These are phyloP conservation scores for Danaus plexippus DNA, from an alignment of 1,140 invertebrate genomes.

Conservation along the genomic window DNA sequence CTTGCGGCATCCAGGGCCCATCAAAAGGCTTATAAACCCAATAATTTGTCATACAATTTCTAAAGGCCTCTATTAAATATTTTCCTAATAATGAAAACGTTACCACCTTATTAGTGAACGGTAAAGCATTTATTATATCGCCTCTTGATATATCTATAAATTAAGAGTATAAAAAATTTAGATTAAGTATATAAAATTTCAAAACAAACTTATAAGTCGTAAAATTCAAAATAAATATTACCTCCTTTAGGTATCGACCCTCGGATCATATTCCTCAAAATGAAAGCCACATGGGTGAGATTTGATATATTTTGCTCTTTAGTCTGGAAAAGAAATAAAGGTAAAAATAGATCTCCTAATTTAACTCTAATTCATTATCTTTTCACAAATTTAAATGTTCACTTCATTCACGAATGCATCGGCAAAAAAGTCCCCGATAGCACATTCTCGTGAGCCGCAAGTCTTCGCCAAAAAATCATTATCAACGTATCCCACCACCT, in stretches of 20 bases:
- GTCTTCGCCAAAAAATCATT: constrained; percentile 26
- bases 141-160: constrained; percentile 49
- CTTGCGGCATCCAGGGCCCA: constrained; percentile 46
- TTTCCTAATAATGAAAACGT: constrained; percentile 38
- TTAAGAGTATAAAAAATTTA: background rate
- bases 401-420: constrained; percentile 44
- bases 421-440: constrained; percentile 43
- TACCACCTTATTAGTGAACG: constrained; percentile 41
- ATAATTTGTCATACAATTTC: constrained; percentile 28
- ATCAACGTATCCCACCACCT: constrained; percentile 33
- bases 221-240: constrained; percentile 17
- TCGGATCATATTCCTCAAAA: constrained; percentile 41
- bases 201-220: background rate
- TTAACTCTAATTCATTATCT: background rate
- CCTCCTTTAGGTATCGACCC: constrained; percentile 43
- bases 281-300: constrained; percentile 32
- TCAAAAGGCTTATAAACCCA: constrained; percentile 40
- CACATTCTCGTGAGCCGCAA: constrained; percentile 44
- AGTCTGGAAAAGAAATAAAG: constrained; percentile 28
- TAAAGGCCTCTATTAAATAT: constrained; percentile 40
- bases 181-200: background rate
- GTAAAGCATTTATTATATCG: constrained; percentile 45
- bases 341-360: too few species aligned
- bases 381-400: constrained; percentile 16
- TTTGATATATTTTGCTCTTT: constrained; percentile 30